Evolutionary conservation across 2,113 vertebrate genomes (phyloP), one percentile per base, ranked within the genome.

Genomic region (Mellivora capensis): DNA sequence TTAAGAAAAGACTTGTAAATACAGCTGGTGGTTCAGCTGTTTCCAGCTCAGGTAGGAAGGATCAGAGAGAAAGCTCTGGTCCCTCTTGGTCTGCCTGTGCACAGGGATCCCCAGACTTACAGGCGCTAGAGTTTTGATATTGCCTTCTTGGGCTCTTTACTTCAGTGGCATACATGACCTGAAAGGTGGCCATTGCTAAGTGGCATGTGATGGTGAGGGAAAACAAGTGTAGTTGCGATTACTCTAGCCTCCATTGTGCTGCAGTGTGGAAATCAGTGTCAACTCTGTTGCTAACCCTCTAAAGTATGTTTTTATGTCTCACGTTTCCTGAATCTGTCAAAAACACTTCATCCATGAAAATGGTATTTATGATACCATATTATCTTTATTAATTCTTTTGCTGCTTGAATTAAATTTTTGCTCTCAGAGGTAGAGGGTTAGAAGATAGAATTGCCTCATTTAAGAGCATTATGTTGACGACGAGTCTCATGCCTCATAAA

Each of bases 301-400:
- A 67, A 88, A 92, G 69, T 57, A 47, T 96, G 54, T 0, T 0
- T 97, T 93, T 91, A 29, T 92, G 49, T 27, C 82, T 94, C 67
- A 84, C 52, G 85, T 77, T 91, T 72, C 62, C 80, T 7, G 87
- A 98, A 64, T 39, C 93, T 94, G 54, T 97, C 94, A 62, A 76
- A 86, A 97, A 71, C 87, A 93, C 91, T 97, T 96, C 3, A 83
- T 91, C 92, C 71, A 1, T 94, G 96, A 97, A 95, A 82, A 74
- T 23, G 74, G 18, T 95, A 77, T 97, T 74, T 93, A n/a, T 0
- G 17, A 86, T 92, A 83, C 90, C 6, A 0, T 44, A n/a, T 94
- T 77, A 85, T 93, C 87, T 97, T 96, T 97, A 94, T 97, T 93
- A 94, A 97, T 98, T 98, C 95, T 97, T 98, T 97, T 96, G 97